A percentile compares a stretch with the other conserved stretches of the same genome.
phyloP scores from a whole-genome alignment of 2,797 vertebrate species.

The Pelobates cultripes region DNA sequence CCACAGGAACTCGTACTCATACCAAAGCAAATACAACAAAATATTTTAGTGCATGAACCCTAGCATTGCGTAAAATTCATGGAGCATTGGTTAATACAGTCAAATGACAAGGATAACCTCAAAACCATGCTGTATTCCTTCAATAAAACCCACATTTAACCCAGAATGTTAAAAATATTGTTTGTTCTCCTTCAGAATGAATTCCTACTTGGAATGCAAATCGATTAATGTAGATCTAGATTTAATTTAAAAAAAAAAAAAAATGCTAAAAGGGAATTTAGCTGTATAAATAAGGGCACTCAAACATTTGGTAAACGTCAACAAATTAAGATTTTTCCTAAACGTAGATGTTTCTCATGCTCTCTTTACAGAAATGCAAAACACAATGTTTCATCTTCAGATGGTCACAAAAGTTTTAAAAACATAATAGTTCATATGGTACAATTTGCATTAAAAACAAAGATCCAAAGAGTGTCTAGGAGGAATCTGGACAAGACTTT shows the following conservation, averaged over 20 bases:
- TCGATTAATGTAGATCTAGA: too few relatives aligned
- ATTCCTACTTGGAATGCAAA: too few relatives aligned
- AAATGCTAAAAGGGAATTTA: background rate
- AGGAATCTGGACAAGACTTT: background rate
- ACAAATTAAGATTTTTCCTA: background rate
- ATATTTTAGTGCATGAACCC: too few relatives aligned
- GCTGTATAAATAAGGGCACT: background rate
- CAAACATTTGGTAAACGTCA: background rate
- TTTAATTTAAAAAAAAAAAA: background rate
- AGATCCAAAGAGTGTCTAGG: background rate
- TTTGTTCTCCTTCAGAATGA: too few relatives aligned
- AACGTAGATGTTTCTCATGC: background rate
- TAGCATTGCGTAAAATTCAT: too few relatives aligned
- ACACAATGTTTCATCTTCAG: background rate
- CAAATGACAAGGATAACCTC: too few relatives aligned
- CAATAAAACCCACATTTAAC: too few relatives aligned
- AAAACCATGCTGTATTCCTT: too few relatives aligned
- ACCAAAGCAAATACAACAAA: too few relatives aligned
- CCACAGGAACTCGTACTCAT: too few relatives aligned
- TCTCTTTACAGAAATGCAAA: background rate
- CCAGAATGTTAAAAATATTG: too few relatives aligned
- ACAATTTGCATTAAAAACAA: slow-evolving; percentile 40
- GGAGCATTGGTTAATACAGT: too few relatives aligned
- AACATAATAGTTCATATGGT: background rate
- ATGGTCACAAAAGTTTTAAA: background rate